Base-by-base conservation (phyloP, 1,140 invertebrate species). In the Bursaphelenchus mucronatus region DNA sequence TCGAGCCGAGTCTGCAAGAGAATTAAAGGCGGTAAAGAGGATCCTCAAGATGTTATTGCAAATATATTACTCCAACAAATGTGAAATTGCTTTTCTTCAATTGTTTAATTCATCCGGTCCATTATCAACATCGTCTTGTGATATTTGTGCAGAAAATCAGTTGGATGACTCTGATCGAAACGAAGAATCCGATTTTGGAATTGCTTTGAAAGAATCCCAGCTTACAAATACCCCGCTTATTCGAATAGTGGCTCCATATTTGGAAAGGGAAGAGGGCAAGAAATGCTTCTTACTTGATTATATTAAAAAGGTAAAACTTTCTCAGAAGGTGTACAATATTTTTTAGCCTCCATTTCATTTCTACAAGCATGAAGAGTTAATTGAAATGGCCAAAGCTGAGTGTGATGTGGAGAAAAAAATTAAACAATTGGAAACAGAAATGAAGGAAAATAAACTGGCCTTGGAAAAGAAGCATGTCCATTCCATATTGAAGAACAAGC, bases 161-260 rank as follows among this genome's bases (percentile, higher is more conserved):
- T 30, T 6, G 10, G 66, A 21, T 39, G 47, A 58, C 49, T 19
- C 8, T 40, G 67, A n/a, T 19, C 51, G 90, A 82, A 91, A 91
- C 74, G 87, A 90, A 69, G 88, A 88, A 76, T 67, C 57, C 11
- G 66, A 86, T 58, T 91, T 92, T 71, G 86, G 87, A 50, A 88
- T 88, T 76, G 85, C 87, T 3, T 81, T 93, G 4, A 87, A 88
- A 65, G 88, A 88, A 41, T 87, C 87, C 0, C 83, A 89, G 62
- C 83, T 96, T 0, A 91, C 89, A 0, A 87, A 89, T 67, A 95
- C 92, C 0, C 92, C 93, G 0, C 91, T 89, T 82, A 83, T 93
- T 1, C 88, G 88, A 64, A 90, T 91, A 73, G 86, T 88, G 0
- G 84, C 93, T 49, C 94, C 94, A 0, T 95, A 89, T 82, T 81